These are phyloP conservation scores for Bothrops jararaca DNA, from an alignment of 2,113 vertebrate genomes.

Conservation along the genomic window DNA sequence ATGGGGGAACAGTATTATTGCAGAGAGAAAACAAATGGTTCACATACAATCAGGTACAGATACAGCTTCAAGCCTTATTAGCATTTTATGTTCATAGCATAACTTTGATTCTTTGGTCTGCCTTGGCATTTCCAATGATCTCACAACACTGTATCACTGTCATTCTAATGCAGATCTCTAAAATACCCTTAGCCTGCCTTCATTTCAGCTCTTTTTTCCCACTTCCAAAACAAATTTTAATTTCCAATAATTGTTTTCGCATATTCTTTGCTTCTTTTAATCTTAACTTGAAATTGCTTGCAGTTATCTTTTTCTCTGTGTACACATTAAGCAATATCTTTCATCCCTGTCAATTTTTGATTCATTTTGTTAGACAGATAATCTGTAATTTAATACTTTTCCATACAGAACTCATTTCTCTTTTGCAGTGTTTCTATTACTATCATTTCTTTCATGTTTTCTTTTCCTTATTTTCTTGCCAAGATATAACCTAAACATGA, in stretches of 20 bases:
- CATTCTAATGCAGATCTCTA: neutral
- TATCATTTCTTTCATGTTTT: neutral
- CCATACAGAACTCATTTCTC: neutral
- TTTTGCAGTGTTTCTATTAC: neutral
- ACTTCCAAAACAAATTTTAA: neutral
- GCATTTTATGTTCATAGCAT: neutral
- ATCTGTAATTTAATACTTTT: neutral
- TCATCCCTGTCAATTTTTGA: neutral
- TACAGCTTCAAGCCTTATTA: neutral
- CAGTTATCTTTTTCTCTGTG: neutral
- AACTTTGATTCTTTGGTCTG: neutral
- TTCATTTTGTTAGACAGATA: neutral
- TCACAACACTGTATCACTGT: neutral
- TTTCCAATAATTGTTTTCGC: neutral
- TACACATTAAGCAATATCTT: neutral
- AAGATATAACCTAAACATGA: neutral
- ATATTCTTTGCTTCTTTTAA: neutral
- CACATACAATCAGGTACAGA: neutral
- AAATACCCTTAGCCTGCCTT: neutral
- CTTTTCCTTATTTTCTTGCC: neutral
- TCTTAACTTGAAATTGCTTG: neutral
- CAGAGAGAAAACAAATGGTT: neutral
- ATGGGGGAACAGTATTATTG: neutral
- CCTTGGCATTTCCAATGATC: neutral
- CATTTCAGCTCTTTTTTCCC: neutral